phyloP scores from a whole-genome alignment of 2,113 vertebrate species.

The Heliornis fulica region DNA sequence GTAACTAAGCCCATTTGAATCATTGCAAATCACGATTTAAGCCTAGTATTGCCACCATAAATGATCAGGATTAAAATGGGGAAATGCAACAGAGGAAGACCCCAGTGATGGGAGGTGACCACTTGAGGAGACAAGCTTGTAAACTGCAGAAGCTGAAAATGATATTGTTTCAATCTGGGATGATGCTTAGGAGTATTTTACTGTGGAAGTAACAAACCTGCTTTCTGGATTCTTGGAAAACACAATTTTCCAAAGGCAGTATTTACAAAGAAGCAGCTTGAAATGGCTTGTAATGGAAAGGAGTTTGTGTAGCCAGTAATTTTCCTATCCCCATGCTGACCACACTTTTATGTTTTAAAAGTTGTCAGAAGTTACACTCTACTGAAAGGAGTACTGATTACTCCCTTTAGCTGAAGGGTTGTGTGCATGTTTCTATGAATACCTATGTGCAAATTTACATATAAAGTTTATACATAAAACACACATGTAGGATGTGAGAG shows the following conservation, averaged over 20 bases:
- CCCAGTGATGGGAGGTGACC: not conserved
- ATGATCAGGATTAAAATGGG: not conserved
- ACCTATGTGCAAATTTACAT: not conserved
- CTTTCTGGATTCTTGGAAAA: not conserved
- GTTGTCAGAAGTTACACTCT: not conserved
- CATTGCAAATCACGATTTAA: not conserved
- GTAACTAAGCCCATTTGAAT: not conserved
- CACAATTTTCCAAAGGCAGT: not conserved
- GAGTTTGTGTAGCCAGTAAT: not conserved
- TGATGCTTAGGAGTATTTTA: not conserved
- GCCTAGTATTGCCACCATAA: not conserved
- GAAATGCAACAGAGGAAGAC: not conserved
- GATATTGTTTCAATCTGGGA: not conserved
- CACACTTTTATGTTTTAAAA: not conserved
- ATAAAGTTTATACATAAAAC: not conserved
- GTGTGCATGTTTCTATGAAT: not conserved
- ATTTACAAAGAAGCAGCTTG: not conserved
- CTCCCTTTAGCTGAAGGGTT: not conserved
- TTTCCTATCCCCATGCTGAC: not conserved
- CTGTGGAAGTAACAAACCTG: not conserved
- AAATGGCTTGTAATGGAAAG: not conserved
- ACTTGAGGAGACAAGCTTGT: not conserved
- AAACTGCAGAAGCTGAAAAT: not conserved
- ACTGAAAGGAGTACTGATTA: not conserved
- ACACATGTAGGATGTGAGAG: not conserved